A percentile compares a stretch with the other conserved stretches of the same genome.
Conservation (phyloP, 2,888 invertebrate genomes). For the Parelbella ahira region DNA sequence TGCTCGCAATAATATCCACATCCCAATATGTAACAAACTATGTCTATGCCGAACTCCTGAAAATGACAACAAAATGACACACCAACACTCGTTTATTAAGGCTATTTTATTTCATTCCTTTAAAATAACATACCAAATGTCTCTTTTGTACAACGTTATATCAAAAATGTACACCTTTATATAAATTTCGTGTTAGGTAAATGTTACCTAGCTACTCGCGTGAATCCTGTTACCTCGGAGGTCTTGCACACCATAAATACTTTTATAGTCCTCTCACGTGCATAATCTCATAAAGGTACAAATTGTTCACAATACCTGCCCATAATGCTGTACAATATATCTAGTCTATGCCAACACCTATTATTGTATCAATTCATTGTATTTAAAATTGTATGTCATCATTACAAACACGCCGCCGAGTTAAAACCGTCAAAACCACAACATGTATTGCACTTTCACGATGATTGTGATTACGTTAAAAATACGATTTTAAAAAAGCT, state of each 20-base stretch:
- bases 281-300: no score
- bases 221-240: slow-evolving; percentile 56
- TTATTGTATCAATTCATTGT: slow-evolving; percentile 50
- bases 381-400: slow-evolving; percentile 31
- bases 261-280: slow-evolving; percentile 70
- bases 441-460: no score
- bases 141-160: slow-evolving; percentile 82
- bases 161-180: slow-evolving; percentile 82
- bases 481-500: no score
- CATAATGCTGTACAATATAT: slow-evolving; percentile 65
- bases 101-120: slow-evolving; percentile 82
- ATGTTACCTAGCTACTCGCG: slow-evolving; percentile 73
- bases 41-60: no score
- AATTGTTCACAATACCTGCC: no score
- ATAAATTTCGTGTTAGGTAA: slow-evolving; percentile 79
- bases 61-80: slow-evolving; percentile 41
- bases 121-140: slow-evolving; percentile 82
- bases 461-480: no score
- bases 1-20: not conserved
- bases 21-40: no score
- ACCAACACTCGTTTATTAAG: slow-evolving; percentile 61
- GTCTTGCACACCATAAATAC: slow-evolving; percentile 62
- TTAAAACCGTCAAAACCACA: no score
- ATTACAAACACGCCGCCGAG: no score
- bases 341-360: slow-evolving; percentile 54